Percentiles rank a stretch among this genome's conserved stretches.
These are phyloP conservation scores for Lampris incognitus DNA, from an alignment of 2,113 vertebrate species.

Conservation along the genomic window DNA sequence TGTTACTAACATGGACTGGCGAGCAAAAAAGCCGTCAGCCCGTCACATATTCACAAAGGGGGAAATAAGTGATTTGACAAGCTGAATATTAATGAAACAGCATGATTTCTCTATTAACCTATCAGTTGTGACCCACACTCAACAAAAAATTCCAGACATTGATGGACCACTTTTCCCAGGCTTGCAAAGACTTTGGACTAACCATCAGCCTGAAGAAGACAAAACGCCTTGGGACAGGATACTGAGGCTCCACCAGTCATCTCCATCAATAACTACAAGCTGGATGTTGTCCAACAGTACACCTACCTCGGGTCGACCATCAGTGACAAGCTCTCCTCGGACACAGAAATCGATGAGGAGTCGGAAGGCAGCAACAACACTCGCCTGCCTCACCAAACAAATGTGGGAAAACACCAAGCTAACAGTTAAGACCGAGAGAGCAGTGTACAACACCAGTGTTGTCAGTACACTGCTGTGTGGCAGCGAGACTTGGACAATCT, in stretches of 20 bases:
- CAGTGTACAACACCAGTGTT: background rate
- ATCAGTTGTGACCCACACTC: background rate
- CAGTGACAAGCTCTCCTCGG: constrained; percentile 9
- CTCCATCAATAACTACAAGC: constrained; percentile 15
- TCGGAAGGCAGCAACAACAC: background rate
- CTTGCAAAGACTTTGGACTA: constrained; percentile 23
- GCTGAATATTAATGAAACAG: too few relatives aligned
- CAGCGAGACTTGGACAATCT: constrained; percentile 3
- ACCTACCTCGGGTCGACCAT: constrained; percentile 23
- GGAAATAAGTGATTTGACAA: too few relatives aligned
- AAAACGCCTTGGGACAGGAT: constrained; percentile 1
- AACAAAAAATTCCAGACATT: background rate
- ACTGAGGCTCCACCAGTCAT: background rate
- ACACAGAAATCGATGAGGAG: background rate
- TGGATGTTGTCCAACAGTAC: constrained; percentile 16
- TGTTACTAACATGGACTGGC: too few relatives aligned
- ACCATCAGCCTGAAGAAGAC: constrained; percentile 27
- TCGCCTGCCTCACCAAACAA: background rate
- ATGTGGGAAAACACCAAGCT: constrained; percentile 1
- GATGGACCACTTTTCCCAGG: background rate
- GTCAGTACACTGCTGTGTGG: background rate
- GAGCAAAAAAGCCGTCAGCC: too few relatives aligned
- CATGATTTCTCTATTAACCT: too few relatives aligned
- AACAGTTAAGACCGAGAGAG: background rate
- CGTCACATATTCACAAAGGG: too few relatives aligned